A percentile compares a stretch with the other conserved stretches of the same genome.
Evolutionary conservation across 2,888 invertebrate species (phyloP).

Genomic region (Diarsia rubi): DNA sequence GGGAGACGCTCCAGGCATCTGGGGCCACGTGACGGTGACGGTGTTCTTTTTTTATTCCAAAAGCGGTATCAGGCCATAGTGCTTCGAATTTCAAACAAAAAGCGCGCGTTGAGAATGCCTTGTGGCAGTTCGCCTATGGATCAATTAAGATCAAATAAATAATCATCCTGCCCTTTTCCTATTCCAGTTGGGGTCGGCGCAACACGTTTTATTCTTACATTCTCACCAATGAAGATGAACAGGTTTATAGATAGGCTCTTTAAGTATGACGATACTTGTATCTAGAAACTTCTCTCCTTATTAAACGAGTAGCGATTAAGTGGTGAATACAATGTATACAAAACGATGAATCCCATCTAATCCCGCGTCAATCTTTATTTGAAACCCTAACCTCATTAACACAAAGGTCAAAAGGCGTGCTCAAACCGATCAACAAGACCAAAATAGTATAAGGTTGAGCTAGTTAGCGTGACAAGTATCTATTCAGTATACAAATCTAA

Average conservation of each 20-base stretch:
- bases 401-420: constrained; percentile 3
- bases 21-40: no score
- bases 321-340: neutral
- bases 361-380: neutral
- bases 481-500: constrained; percentile 9
- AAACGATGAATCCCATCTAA: no score
- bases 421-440: neutral
- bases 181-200: no score
- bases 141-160: no score
- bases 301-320: neutral
- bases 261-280: neutral
- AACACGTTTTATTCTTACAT: no score
- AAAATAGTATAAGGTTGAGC: constrained; percentile 2
- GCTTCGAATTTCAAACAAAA: no score
- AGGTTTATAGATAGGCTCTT: neutral
- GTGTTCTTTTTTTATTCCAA: neutral
- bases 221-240: no score
- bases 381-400: constrained; percentile 1
- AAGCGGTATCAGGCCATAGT: no score
- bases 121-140: no score
- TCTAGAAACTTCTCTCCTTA: neutral
- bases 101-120: no score
- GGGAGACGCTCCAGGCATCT: no score
- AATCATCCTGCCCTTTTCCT: no score
- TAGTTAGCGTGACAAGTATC: neutral